Evolutionary conservation across 2,888 invertebrate genomes (phyloP).

Genomic region (Isotomurus palustris): DNA sequence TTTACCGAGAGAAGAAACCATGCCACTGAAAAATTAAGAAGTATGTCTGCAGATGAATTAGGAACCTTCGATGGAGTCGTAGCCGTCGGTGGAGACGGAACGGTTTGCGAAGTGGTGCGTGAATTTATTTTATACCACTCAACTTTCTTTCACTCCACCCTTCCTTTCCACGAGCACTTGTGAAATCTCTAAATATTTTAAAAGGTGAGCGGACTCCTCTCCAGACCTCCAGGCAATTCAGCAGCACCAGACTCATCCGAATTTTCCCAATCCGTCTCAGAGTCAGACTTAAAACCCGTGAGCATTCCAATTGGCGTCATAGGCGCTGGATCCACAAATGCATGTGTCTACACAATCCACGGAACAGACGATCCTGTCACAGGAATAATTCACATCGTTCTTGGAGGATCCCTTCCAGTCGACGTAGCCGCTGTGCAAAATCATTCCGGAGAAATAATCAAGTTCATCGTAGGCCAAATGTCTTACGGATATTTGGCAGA

Average conservation of each 20-base stretch:
- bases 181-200: no score
- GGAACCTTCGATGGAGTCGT: constrained; percentile 61
- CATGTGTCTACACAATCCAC: constrained; percentile 71
- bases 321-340: constrained; percentile 52
- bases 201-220: constrained; percentile 43
- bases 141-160: background rate
- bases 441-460: constrained; percentile 39
- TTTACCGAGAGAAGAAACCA: constrained; percentile 72
- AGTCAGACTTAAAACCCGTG: constrained; percentile 35
- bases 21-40: constrained; percentile 65
- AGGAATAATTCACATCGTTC: constrained; percentile 73
- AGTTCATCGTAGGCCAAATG: constrained; percentile 50
- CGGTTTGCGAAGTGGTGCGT: constrained; percentile 72
- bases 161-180: background rate
- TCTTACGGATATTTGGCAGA: constrained; percentile 84
- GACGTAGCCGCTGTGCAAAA: constrained; percentile 45
- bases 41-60: constrained; percentile 51
- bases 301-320: constrained; percentile 38
- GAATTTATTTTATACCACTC: constrained; percentile 57
- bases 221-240: constrained; percentile 28
- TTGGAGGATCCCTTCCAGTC: constrained; percentile 53
- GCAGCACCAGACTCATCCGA: background rate
- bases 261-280: constrained; percentile 24
- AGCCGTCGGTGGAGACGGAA: constrained; percentile 82
- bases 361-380: constrained; percentile 75